phyloP scores from a whole-genome alignment of 2,113 vertebrate genomes.

The Alaudala cheleensis region DNA sequence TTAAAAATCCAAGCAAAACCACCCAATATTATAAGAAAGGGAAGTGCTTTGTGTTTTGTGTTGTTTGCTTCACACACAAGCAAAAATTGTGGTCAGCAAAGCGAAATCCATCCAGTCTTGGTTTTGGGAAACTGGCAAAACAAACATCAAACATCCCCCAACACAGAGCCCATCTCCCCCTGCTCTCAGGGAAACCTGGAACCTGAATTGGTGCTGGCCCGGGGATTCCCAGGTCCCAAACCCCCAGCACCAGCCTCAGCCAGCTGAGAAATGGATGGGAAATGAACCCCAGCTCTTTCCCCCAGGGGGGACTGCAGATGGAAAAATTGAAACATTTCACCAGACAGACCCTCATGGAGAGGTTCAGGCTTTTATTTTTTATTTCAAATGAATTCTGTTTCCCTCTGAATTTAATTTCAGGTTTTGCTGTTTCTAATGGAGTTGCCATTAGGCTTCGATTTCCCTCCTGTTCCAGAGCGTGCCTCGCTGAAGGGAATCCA shows the following conservation, averaged over 20 bases:
- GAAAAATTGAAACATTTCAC: background rate
- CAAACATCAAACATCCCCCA: background rate
- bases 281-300: background rate
- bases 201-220: background rate
- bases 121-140: background rate
- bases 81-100: background rate
- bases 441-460: background rate
- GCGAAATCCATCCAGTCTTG: background rate
- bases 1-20: background rate
- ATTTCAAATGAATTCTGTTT: background rate
- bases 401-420: background rate
- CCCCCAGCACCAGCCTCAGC: background rate
- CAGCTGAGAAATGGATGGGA: background rate
- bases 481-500: background rate
- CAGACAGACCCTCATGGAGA: background rate
- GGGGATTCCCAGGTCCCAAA: background rate
- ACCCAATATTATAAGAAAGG: background rate
- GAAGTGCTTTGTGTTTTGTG: fast-evolving
- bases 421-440: background rate
- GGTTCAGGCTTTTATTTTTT: background rate
- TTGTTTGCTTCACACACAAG: background rate
- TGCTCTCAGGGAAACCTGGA: background rate
- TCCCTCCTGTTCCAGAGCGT: background rate
- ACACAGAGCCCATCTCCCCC: background rate
- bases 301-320: background rate